Conservation (phyloP, 2,888 invertebrate species). For the Drosophila testacea region DNA sequence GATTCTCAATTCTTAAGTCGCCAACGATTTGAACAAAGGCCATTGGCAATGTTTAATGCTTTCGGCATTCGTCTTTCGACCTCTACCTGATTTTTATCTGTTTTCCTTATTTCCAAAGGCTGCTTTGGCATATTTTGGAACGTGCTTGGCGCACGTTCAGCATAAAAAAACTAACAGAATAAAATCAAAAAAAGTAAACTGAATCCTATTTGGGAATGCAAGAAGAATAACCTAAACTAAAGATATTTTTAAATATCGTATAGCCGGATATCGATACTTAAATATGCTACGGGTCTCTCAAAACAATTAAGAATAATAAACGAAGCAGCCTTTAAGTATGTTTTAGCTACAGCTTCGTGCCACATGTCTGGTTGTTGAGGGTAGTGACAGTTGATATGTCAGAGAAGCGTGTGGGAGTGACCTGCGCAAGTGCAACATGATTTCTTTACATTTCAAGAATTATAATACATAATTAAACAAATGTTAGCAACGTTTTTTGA, state of each 20-base stretch:
- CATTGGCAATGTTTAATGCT: conserved; percentile 58
- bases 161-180: conserved; percentile 22
- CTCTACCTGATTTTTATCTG: conserved; percentile 75
- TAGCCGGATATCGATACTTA: conserved; percentile 74
- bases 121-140: conserved; percentile 65
- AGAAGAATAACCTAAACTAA: conserved; percentile 36
- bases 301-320: conserved; percentile 43
- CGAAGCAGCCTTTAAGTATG: conserved; percentile 36
- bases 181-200: conserved; percentile 20
- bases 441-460: too few relatives aligned
- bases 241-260: conserved; percentile 30
- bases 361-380: conserved; percentile 51
- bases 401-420: conserved; percentile 18
- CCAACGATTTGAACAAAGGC: conserved; percentile 39
- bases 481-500: too few relatives aligned
- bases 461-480: too few relatives aligned
- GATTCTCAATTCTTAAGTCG: background rate
- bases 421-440: background rate
- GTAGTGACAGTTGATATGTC: conserved; percentile 67
- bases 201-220: conserved; percentile 38
- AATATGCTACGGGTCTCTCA: conserved; percentile 50
- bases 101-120: conserved; percentile 59
- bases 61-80: conserved; percentile 19
- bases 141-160: conserved; percentile 74
- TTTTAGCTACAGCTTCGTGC: conserved; percentile 38